Evolutionary conservation across 2,888 invertebrate species (phyloP).

Genomic region (Didymodactylos carnosus): DNA sequence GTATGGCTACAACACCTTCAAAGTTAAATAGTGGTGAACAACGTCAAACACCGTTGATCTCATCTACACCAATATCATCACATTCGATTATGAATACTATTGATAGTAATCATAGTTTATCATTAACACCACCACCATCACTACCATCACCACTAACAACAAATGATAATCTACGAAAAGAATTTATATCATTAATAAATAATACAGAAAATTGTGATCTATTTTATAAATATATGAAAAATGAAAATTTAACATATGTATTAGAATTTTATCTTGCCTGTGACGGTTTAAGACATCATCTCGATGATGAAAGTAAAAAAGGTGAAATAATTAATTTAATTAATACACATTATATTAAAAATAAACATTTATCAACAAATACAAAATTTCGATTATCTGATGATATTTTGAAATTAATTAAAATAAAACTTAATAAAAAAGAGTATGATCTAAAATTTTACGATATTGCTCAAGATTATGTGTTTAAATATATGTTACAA

Average conservation of each 20-base stretch:
- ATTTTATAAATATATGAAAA: not conserved
- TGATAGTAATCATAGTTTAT: too few relatives aligned
- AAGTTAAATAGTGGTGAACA: too few relatives aligned
- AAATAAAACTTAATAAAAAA: not conserved
- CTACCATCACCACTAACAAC: too few relatives aligned
- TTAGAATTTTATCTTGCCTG: not conserved
- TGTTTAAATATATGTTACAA: not conserved
- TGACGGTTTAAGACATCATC: not conserved
- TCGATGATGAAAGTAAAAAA: not conserved
- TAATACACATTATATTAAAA: not conserved
- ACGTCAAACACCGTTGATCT: too few relatives aligned
- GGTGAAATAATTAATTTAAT: not conserved
- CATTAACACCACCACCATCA: too few relatives aligned
- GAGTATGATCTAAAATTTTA: not conserved
- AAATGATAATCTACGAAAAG: not conserved
- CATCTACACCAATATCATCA: too few relatives aligned
- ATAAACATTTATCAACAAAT: not conserved
- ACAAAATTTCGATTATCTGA: not conserved
- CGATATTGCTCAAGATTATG: not conserved
- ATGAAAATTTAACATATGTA: not conserved
- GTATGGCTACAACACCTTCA: too few relatives aligned
- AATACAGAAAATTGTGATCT: not conserved
- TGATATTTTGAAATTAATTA: not conserved
- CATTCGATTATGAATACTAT: too few relatives aligned
- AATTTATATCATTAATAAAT: not conserved